phyloP scores from a whole-genome alignment of 2,888 invertebrate genomes.

The Opisthograptis luteolata region DNA sequence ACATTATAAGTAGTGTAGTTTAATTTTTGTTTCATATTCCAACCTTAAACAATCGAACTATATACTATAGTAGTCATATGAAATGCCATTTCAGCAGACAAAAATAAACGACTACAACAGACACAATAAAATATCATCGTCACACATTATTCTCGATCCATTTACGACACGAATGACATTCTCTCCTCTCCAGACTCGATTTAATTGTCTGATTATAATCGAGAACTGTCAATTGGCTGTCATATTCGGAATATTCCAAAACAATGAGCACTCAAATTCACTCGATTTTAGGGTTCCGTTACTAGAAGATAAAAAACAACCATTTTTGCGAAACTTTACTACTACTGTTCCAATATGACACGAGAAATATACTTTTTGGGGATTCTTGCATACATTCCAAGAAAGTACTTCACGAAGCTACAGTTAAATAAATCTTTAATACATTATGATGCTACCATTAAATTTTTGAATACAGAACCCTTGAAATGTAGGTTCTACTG shows the following conservation, averaged over 20 bases:
- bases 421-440: no score
- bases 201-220: slow-evolving; percentile 66
- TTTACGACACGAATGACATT: slow-evolving; percentile 46
- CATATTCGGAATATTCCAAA: slow-evolving; percentile 56
- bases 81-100: slow-evolving; percentile 14
- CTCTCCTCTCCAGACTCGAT: slow-evolving; percentile 51
- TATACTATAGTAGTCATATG: not conserved
- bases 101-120: slow-evolving; percentile 23
- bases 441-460: no score
- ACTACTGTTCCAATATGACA: no score
- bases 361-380: no score
- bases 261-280: slow-evolving; percentile 68
- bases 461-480: slow-evolving; percentile 3
- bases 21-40: not conserved
- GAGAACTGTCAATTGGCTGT: slow-evolving; percentile 76
- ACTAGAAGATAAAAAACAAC: not conserved
- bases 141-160: slow-evolving; percentile 24
- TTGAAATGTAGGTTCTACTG: not conserved
- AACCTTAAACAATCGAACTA: not conserved
- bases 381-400: no score
- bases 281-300: slow-evolving; percentile 9
- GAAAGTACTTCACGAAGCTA: no score
- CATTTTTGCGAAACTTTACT: no score
- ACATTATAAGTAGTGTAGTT: no score
- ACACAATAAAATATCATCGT: slow-evolving; percentile 40